A percentile compares a stretch with the other conserved stretches of the same genome.
Evolutionary conservation across 2,888 invertebrate species (phyloP).

Genomic region (Aleiodes testaceus): DNA sequence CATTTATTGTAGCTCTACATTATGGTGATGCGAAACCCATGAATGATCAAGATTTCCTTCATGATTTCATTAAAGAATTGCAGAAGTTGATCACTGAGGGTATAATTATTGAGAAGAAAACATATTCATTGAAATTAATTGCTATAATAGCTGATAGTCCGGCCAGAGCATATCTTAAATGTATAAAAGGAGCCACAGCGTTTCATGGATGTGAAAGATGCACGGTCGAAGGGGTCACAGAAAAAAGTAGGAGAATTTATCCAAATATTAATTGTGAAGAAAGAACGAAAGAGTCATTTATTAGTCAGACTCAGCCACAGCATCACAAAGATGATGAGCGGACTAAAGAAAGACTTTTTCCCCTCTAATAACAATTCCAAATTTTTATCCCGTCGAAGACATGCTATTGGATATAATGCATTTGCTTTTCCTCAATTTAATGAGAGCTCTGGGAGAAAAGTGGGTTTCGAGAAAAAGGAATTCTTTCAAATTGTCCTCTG

Average conservation of each 20-base stretch:
- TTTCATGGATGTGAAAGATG: slow-evolving; percentile 39
- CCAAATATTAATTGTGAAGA: slow-evolving; percentile 20
- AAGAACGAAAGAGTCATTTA: background rate
- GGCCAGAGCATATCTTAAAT: slow-evolving; percentile 24
- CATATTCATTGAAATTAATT: slow-evolving; percentile 1
- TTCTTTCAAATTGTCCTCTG: background rate
- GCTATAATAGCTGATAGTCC: slow-evolving; percentile 7
- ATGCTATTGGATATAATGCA: background rate
- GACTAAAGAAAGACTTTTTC: background rate
- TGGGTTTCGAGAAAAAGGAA: background rate
- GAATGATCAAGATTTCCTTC: background rate
- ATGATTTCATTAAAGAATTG: slow-evolving; percentile 21
- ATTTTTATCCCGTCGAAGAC: background rate
- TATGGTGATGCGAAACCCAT: background rate
- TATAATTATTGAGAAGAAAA: background rate
- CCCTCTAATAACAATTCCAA: background rate
- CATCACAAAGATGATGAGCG: background rate
- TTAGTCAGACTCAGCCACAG: background rate
- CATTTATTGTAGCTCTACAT: slow-evolving; percentile 5
- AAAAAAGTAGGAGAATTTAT: slow-evolving; percentile 5
- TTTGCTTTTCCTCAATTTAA: background rate
- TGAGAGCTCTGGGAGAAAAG: background rate
- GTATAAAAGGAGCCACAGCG: slow-evolving; percentile 9
- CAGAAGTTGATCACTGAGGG: slow-evolving; percentile 2
- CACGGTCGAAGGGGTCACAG: slow-evolving; percentile 7